Conservation (phyloP, 2,113 vertebrate genomes). For the Solenodon paradoxus region DNA sequence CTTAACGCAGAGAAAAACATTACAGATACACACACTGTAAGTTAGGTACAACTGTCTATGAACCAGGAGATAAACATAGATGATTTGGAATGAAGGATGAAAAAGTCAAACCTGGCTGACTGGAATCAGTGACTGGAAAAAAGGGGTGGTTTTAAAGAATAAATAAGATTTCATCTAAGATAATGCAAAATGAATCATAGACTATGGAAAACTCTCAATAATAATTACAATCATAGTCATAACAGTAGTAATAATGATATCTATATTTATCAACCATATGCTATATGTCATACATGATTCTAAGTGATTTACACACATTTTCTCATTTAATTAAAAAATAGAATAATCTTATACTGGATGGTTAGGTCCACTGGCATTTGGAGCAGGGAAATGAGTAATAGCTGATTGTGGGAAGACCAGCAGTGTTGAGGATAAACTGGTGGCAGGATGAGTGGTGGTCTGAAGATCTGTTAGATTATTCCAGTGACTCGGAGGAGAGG, state of each 20-base stretch:
- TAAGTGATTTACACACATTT: background rate
- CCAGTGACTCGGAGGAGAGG: background rate
- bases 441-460: background rate
- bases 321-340: background rate
- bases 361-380: background rate
- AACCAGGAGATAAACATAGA: background rate
- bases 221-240: background rate
- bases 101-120: background rate
- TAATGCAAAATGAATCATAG: constrained; percentile 21
- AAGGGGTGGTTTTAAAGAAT: background rate
- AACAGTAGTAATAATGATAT: background rate
- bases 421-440: background rate
- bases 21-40: background rate
- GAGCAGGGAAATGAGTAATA: background rate
- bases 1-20: background rate
- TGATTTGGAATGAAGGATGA: background rate
- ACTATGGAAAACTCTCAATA: background rate
- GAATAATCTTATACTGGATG: background rate
- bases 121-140: background rate
- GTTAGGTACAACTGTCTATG: background rate
- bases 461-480: background rate
- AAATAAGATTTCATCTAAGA: constrained; percentile 4
- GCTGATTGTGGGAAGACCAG: background rate
- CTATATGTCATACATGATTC: background rate
- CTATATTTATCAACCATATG: background rate